These are phyloP conservation scores for Dendropsophus ebraccatus DNA, from an alignment of 2,113 vertebrate genomes.

Conservation along the genomic window DNA sequence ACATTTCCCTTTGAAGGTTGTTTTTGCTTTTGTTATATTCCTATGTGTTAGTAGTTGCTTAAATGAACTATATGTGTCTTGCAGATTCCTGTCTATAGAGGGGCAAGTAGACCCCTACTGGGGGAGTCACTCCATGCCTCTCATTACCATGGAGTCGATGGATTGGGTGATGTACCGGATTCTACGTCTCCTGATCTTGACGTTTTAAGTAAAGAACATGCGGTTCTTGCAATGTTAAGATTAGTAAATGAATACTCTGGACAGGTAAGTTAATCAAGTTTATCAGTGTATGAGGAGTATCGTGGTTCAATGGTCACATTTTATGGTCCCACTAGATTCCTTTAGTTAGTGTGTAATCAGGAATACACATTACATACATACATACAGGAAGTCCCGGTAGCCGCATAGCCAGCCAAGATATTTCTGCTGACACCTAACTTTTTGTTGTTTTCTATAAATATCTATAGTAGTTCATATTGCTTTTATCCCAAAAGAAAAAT, in stretches of 20 bases:
- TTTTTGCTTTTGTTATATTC: neutral
- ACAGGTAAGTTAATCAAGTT: conserved; percentile 68
- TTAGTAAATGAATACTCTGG: conserved; percentile 72
- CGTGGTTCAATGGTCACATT: too few relatives aligned
- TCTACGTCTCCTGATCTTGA: conserved; percentile 59
- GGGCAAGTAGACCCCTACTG: conserved; percentile 68
- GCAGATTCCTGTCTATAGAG: conserved; percentile 77
- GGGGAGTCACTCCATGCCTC: conserved; percentile 58
- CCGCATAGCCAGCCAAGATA: too few relatives aligned
- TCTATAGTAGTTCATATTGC: too few relatives aligned
- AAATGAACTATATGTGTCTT: neutral
- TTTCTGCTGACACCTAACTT: too few relatives aligned
- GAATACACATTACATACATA: too few relatives aligned
- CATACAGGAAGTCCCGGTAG: too few relatives aligned
- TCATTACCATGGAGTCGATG: conserved; percentile 74
- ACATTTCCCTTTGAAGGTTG: too few relatives aligned
- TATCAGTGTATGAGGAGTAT: too few relatives aligned
- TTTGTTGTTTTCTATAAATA: too few relatives aligned
- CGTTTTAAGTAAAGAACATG: conserved; percentile 70
- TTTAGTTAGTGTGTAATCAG: too few relatives aligned
- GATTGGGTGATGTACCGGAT: conserved; percentile 67
- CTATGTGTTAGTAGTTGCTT: neutral
- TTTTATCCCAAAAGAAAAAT: too few relatives aligned
- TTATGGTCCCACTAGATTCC: too few relatives aligned
- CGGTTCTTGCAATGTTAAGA: conserved; percentile 74